These are phyloP conservation scores for Neoitamus cyanurus DNA, from an alignment of 2,888 invertebrate species.

Conservation along the genomic window DNA sequence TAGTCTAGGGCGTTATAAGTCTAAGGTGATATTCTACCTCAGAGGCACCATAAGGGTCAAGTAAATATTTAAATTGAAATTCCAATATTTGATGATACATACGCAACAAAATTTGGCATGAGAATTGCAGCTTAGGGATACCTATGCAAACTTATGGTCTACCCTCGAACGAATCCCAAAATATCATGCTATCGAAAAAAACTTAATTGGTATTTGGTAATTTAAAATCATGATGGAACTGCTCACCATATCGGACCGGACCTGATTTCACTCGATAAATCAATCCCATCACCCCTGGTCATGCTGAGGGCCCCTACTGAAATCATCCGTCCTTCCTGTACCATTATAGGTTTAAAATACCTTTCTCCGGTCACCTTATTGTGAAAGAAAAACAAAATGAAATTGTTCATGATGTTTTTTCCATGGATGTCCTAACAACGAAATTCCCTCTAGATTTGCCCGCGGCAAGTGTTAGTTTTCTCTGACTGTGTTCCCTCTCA, in stretches of 20 bases:
- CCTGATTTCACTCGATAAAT: background rate
- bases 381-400: background rate
- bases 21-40: no score
- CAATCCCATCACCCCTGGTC: background rate
- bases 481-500: background rate
- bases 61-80: no score
- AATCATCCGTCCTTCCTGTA: background rate
- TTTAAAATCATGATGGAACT: background rate
- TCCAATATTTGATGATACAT: no score
- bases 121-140: no score
- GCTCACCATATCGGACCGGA: background rate
- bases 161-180: background rate
- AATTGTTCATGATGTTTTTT: background rate
- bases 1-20: no score
- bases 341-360: background rate
- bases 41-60: no score
- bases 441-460: background rate
- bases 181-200: background rate
- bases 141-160: background rate
- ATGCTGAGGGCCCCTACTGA: background rate
- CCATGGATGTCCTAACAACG: background rate
- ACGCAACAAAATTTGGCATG: no score
- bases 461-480: background rate
- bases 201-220: background rate
- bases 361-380: background rate